A percentile compares a stretch with the other conserved stretches of the same genome.
These are phyloP conservation scores for Epirrhoe alternata DNA, from an alignment of 2,888 invertebrate species.

Conservation along the genomic window DNA sequence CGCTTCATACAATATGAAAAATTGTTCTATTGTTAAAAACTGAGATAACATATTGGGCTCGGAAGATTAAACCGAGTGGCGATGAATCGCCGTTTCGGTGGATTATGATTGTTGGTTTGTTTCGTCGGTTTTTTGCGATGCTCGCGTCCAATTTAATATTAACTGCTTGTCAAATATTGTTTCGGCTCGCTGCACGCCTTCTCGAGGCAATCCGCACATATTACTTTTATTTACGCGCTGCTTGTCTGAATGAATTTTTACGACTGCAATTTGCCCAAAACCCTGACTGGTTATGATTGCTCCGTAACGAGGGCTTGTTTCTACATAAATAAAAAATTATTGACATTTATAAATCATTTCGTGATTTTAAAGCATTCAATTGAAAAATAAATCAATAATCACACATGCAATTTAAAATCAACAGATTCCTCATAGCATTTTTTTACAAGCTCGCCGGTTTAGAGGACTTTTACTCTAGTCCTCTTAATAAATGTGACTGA, in stretches of 20 bases:
- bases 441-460: too few relatives aligned
- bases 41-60: constrained; percentile 69
- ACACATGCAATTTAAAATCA: neutral
- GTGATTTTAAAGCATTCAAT: constrained; percentile 16
- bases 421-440: too few relatives aligned
- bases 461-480: too few relatives aligned
- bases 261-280: constrained; percentile 63
- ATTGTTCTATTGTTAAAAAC: constrained; percentile 73
- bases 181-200: constrained; percentile 61
- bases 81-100: constrained; percentile 71
- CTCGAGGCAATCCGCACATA: constrained; percentile 58
- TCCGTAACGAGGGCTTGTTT: constrained; percentile 50
- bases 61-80: constrained; percentile 68
- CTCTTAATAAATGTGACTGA: too few relatives aligned
- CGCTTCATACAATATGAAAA: constrained; percentile 62
- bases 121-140: constrained; percentile 63
- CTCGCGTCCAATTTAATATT: constrained; percentile 74
- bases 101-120: constrained; percentile 64
- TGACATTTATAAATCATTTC: constrained; percentile 28
- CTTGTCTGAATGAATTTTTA: constrained; percentile 64
- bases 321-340: constrained; percentile 51
- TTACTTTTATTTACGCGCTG: constrained; percentile 68
- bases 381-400: constrained; percentile 11
- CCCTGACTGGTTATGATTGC: constrained; percentile 58
- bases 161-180: constrained; percentile 77